Evolutionary conservation across 2,113 vertebrate species (phyloP), one percentile per base, ranked within the genome.

Genomic region (Anolis carolinensis): DNA sequence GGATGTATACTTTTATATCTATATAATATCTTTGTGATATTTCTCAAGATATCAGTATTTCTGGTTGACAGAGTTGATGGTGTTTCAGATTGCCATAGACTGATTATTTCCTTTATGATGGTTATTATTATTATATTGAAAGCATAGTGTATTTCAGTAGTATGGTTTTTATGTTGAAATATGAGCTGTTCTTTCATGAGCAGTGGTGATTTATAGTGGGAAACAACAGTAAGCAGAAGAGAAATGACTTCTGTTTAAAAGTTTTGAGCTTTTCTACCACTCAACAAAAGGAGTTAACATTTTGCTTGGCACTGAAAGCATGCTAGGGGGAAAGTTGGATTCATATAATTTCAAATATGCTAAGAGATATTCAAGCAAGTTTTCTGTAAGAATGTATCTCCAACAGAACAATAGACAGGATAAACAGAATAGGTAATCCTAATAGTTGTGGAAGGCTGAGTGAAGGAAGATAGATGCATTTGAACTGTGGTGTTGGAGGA

Each of bases 191-290:
- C 59, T 27, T 67, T 5, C 1, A 4, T 10, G 32, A 92, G 87
- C 1, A 16, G 82, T 90, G 62, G 86, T 93, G 94, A 95, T 92
- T 96, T 89, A 90, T 95, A 96, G 92, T 87, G 73, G 73, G 82
- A 79, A 93, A 27, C n/a, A 85, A 89, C 52, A 93, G 81, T 92
- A 94, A 94, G 94, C 82, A 86, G 48, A 94, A 94, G 90, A 95
- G 86, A 96, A 94, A 93, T 91, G 79, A 89, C 93, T 93, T 95
- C 87, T 96, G 92, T 94, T 96, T 90, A 94, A 93, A 95, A 94
- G 95, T 94, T 93, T 82, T 92, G 86, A 87, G 87, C 90, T 92
- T 91, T 90, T 90, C 95, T 95, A 87, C 91, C 93, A 90, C 92
- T 88, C 88, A 91, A 93, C 75, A 20, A 94, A 94, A 93, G 94